Evolutionary conservation across 30 jellyfish, hydroid and myxozoan species (phyloP), one percentile per base, ranked within the genome.

Genomic region (Sanderia malayensis): DNA sequence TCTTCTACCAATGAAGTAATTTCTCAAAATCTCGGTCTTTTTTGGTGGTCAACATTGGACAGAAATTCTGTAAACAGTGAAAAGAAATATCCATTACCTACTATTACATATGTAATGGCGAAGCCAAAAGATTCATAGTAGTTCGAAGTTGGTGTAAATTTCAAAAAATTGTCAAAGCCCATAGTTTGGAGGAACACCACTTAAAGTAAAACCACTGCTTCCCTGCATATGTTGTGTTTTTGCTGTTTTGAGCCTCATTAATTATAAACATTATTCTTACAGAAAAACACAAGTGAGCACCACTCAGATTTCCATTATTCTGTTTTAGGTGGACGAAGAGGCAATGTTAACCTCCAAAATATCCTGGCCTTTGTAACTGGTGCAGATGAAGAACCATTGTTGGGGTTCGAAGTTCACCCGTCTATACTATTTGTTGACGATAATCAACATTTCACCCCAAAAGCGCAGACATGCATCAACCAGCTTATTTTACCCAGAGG

Each of bases 291-390:
- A 41, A 41, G 8, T 41, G 15, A 41, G 11, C 55, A 41, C 55
- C 55, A 41, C 55, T 41, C 15, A 41, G 55, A 41, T 41, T 15
- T 41, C 55, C 8, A 41, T 41, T 15, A 63, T 31, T 31, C 57
- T 68, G 53, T 71, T 71, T 9, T 30, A 71, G 84, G 86, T 60
- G 86, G 86, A 30, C 46, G 80, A 74, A 30, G 86, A 19, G 34
- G 44, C 29, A 34, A 23, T 57, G 45, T 74, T 67, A 29, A 18
- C 13, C 63, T 74, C 57, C 81, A 34, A 33, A 34, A 31, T 22
- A 58, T 46, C 31, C 61, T 53, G 57, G 24, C 34, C 30, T 74
- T 74, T 33, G 47, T 74, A 11, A 26, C 86, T 74, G 86, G 86
- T 22, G 10, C 67, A 27, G 86, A 58, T 10, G 53, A 57, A 24